phyloP scores from a whole-genome alignment of 2,888 invertebrate species.

The Xestia rhomboidea region DNA sequence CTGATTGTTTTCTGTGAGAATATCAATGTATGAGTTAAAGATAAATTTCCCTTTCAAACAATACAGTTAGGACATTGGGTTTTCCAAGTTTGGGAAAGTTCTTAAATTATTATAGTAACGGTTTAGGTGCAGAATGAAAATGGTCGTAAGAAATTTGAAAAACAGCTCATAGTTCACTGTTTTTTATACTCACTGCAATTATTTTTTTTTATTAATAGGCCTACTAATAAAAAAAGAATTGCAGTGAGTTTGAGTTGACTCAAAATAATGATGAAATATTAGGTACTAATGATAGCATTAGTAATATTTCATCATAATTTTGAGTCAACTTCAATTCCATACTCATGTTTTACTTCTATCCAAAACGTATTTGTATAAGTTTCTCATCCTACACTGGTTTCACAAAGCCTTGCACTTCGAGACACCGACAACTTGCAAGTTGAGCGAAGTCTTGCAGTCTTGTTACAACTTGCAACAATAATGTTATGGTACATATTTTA shows the following conservation, averaged over 20 bases:
- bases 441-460: constrained; percentile 40
- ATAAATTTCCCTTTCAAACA: not conserved
- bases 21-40: not conserved
- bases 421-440: constrained; percentile 47
- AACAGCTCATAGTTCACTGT: too few species aligned
- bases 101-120: too few species aligned
- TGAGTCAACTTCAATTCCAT: not conserved
- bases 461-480: constrained; percentile 50
- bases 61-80: not conserved
- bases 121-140: too few species aligned
- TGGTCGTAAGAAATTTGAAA: not conserved
- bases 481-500: constrained; percentile 23
- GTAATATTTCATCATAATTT: not conserved
- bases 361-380: constrained; percentile 30
- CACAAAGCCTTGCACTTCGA: constrained; percentile 44
- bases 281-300: too few species aligned
- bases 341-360: constrained; percentile 2
- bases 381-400: constrained; percentile 29
- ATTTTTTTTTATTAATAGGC: too few species aligned
- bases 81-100: not conserved
- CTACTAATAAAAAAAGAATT: too few species aligned
- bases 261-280: too few species aligned
- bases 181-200: not conserved
- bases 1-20: not conserved
- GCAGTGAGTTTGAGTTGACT: too few species aligned